Evolutionary conservation across 2,888 invertebrate species (phyloP).

Genomic region (Spisula subtruncata): DNA sequence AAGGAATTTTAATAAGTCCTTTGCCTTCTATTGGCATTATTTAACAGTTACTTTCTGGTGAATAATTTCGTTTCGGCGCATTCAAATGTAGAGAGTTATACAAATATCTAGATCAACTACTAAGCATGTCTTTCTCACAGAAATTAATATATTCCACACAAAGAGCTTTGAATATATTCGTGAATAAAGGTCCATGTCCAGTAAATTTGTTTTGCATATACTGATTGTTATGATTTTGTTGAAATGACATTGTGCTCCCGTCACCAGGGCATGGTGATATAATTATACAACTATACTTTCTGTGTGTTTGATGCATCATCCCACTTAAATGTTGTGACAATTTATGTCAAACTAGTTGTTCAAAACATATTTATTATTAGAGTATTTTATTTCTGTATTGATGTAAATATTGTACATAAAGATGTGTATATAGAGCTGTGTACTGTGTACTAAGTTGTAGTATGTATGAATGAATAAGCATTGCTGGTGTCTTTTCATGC

Average conservation of each 20-base stretch:
- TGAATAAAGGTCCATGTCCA: background rate
- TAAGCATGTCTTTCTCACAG: no score
- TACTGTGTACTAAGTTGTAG: background rate
- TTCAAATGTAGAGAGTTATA: no score
- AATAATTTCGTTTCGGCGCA: background rate
- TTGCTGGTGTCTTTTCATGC: background rate
- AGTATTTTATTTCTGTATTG: constrained; percentile 27
- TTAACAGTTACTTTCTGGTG: background rate
- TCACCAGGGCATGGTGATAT: no score
- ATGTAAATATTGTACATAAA: background rate
- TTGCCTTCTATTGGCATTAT: no score
- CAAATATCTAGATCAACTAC: no score
- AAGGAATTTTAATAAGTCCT: no score
- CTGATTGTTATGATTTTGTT: no score
- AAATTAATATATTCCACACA: no score
- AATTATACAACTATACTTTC: background rate
- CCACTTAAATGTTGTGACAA: background rate
- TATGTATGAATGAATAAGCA: background rate
- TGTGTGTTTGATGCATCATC: background rate
- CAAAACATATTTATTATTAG: constrained; percentile 25
- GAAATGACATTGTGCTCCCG: no score
- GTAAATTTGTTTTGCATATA: no score
- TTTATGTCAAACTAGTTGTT: constrained; percentile 7
- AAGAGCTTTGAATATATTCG: background rate
- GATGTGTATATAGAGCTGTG: background rate